Evolutionary conservation across 2,113 vertebrate species (phyloP).

Genomic region (Etheostoma spectabile): DNA sequence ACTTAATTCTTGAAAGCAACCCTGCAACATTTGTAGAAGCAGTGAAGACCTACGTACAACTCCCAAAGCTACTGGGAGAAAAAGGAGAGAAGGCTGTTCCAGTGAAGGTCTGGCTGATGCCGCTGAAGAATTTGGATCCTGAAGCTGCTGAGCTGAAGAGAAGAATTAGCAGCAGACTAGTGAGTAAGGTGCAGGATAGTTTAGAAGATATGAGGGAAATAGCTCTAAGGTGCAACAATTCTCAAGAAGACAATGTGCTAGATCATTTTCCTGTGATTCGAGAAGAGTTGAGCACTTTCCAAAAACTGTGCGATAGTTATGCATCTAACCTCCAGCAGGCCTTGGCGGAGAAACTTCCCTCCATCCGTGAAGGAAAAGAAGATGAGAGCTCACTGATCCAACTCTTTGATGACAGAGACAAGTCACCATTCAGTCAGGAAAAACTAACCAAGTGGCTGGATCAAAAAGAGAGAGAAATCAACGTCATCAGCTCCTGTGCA

Average conservation of each 20-base stretch:
- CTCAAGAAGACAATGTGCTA: not conserved
- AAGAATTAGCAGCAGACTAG: not conserved
- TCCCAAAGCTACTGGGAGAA: conserved; percentile 30
- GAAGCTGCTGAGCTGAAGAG: fast-evolving
- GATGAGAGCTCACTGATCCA: too few species aligned
- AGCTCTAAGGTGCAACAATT: conserved; percentile 40
- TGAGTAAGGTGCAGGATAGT: not conserved
- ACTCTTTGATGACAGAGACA: too few species aligned
- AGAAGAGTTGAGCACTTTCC: conserved; percentile 20
- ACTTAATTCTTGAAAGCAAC: conserved; percentile 26
- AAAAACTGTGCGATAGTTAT: not conserved
- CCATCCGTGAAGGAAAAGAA: too few species aligned
- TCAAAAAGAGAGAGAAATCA: too few species aligned
- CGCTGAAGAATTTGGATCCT: not conserved
- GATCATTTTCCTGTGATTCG: conserved; percentile 52
- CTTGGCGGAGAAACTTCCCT: not conserved
- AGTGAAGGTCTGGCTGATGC: conserved; percentile 23
- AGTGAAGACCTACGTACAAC: conserved; percentile 2
- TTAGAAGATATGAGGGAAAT: not conserved
- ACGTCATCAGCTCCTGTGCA: too few species aligned
- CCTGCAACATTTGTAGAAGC: conserved; percentile 20
- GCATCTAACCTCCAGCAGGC: not conserved
- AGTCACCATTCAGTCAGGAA: too few species aligned
- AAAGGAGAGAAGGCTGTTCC: conserved; percentile 4
- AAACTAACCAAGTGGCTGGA: too few species aligned